Evolutionary conservation across 2,797 vertebrate genomes (phyloP).

Genomic region (Mustela erminea): DNA sequence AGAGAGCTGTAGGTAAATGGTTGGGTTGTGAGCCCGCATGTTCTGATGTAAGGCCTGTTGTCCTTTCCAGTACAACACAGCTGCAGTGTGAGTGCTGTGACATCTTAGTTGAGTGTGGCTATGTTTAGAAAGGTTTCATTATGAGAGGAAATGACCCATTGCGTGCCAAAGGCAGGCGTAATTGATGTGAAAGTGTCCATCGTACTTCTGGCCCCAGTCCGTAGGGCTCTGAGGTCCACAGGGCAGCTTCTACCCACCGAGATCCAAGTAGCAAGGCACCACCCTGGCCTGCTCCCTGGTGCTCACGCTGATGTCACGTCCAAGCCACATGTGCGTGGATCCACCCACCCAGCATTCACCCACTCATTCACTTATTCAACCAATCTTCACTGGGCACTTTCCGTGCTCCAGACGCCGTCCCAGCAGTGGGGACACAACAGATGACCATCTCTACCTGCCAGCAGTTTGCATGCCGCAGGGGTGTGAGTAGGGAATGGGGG

Average conservation of each 20-base stretch:
- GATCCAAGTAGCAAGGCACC: neutral
- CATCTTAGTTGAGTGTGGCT: neutral
- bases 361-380: neutral
- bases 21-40: neutral
- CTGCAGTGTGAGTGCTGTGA: neutral
- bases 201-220: neutral
- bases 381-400: neutral
- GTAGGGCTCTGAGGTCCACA: neutral
- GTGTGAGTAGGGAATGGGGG: neutral
- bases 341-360: neutral
- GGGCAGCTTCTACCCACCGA: too few species aligned
- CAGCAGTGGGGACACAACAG: rapidly evolving
- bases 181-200: neutral
- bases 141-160: conserved; percentile 30
- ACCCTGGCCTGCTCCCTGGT: neutral
- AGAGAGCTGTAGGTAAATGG: neutral
- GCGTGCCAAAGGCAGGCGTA: neutral
- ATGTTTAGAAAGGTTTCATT: conserved; percentile 67
- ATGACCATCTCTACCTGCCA: rapidly evolving
- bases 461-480: neutral
- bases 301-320: neutral
- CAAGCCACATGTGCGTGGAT: too few species aligned
- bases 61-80: neutral
- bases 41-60: neutral
- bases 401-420: rapidly evolving